Percentiles rank a stretch among this genome's conserved stretches.
Conservation (phyloP, 2,113 vertebrate genomes). For the Rana temporaria region DNA sequence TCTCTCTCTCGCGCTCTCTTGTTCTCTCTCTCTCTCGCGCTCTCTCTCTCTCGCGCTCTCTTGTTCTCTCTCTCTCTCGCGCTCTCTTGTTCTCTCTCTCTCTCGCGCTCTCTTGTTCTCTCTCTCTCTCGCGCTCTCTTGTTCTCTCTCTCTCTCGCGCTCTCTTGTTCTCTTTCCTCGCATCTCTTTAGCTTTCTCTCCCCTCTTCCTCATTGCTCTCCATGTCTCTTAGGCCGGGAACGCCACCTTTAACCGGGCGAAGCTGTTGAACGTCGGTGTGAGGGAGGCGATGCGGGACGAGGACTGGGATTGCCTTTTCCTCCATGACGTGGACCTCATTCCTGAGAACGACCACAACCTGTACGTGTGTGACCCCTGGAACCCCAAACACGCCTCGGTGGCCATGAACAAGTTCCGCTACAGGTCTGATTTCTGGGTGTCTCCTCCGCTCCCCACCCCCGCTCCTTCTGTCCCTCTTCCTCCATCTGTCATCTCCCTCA, state of each 20-base stretch:
- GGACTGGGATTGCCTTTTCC: conserved; percentile 93
- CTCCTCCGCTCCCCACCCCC: neutral
- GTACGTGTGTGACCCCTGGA: conserved; percentile 88
- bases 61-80: too few species aligned
- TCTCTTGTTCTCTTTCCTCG: too few species aligned
- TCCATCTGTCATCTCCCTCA: neutral
- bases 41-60: neutral
- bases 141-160: too few species aligned
- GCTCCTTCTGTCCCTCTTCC: neutral
- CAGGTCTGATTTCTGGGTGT: conserved; percentile 72
- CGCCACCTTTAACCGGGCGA: conserved; percentile 91
- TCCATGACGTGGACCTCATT: conserved; percentile 92
- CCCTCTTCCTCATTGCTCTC: neutral
- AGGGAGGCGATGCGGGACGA: conserved; percentile 91
- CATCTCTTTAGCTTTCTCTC: too few species aligned
- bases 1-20: too few species aligned
- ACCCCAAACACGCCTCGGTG: conserved; percentile 88
- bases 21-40: neutral
- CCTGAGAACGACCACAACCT: conserved; percentile 96
- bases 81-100: too few species aligned
- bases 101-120: too few species aligned
- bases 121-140: too few species aligned
- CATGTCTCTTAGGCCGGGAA: conserved; percentile 77
- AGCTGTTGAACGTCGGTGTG: conserved; percentile 93
- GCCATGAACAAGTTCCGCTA: conserved; percentile 98